phyloP scores from a whole-genome alignment of 37 sponge, comb jelly and placozoan genomes.

The Diacarnus erythraeanus region DNA sequence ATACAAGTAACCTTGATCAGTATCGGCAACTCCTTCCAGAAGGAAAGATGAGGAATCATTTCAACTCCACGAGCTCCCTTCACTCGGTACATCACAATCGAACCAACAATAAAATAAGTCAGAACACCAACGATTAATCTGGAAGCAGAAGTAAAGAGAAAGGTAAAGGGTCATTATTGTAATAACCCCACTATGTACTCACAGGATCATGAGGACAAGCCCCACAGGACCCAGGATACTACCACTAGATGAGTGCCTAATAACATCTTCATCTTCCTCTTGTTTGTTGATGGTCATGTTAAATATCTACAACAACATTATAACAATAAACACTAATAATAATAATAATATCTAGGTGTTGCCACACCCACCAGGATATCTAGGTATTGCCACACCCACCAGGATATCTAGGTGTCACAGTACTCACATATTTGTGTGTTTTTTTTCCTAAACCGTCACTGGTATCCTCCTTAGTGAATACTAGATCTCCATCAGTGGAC shows the following conservation, averaged over 20 bases:
- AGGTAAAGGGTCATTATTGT: too few relatives aligned
- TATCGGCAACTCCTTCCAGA: constrained; percentile 79
- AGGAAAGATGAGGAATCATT: constrained; percentile 63
- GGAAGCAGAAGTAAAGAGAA: background rate
- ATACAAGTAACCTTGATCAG: constrained; percentile 75
- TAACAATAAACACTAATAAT: too few relatives aligned
- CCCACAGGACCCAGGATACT: background rate
- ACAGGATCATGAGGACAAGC: background rate
- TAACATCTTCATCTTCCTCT: background rate
- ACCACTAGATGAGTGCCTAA: too few relatives aligned
- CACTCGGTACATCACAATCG: constrained; percentile 36
- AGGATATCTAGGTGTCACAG: too few relatives aligned
- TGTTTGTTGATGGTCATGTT: background rate
- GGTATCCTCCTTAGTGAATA: too few relatives aligned
- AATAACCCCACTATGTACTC: too few relatives aligned
- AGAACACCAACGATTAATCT: constrained; percentile 28
- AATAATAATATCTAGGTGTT: too few relatives aligned
- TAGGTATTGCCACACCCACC: too few relatives aligned
- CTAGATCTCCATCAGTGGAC: too few relatives aligned
- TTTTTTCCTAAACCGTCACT: too few relatives aligned
- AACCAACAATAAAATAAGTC: constrained; percentile 64
- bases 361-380: too few relatives aligned
- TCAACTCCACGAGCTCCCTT: constrained; percentile 78
- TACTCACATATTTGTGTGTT: too few relatives aligned
- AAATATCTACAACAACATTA: background rate